These are phyloP conservation scores for Tenualosa thibaudeaui DNA, from an alignment of 2,797 vertebrate species.

Conservation along the genomic window DNA sequence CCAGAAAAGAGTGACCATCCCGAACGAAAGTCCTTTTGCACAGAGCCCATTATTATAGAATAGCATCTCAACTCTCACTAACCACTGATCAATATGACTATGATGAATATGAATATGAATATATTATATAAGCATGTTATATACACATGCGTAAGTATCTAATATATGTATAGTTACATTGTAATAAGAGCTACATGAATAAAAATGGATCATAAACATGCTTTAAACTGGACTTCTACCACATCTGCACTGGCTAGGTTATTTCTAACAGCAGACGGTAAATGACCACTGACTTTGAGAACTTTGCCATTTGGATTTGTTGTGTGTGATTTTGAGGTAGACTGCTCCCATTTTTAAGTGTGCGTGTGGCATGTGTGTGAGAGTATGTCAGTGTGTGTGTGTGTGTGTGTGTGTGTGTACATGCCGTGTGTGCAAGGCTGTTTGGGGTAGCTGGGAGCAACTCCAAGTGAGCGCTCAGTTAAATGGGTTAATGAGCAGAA, in stretches of 20 bases:
- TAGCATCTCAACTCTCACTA: too few relatives aligned
- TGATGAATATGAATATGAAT: too few relatives aligned
- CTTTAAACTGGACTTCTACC: not conserved
- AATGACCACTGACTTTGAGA: not conserved
- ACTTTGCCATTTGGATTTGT: not conserved
- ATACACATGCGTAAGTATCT: too few relatives aligned
- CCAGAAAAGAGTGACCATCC: too few relatives aligned
- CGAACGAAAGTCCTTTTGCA: too few relatives aligned
- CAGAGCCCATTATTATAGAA: too few relatives aligned
- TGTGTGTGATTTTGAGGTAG: too few relatives aligned
- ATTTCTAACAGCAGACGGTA: not conserved
- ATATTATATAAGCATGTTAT: too few relatives aligned
- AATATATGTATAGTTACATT: not conserved
- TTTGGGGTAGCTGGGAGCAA: not conserved
- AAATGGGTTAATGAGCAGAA: slow-evolving; percentile 12
- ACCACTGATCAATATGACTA: too few relatives aligned
- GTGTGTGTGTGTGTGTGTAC: not conserved
- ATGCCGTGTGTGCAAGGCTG: not conserved
- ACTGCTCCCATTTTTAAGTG: too few relatives aligned
- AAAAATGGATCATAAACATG: not conserved
- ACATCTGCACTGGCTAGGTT: not conserved
- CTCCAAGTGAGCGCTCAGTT: slow-evolving; percentile 14
- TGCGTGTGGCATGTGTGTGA: too few relatives aligned
- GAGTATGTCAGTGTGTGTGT: not conserved
- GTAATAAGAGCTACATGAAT: not conserved